phyloP scores from a whole-genome alignment of 2,797 vertebrate species.

The Peromyscus attwateri region DNA sequence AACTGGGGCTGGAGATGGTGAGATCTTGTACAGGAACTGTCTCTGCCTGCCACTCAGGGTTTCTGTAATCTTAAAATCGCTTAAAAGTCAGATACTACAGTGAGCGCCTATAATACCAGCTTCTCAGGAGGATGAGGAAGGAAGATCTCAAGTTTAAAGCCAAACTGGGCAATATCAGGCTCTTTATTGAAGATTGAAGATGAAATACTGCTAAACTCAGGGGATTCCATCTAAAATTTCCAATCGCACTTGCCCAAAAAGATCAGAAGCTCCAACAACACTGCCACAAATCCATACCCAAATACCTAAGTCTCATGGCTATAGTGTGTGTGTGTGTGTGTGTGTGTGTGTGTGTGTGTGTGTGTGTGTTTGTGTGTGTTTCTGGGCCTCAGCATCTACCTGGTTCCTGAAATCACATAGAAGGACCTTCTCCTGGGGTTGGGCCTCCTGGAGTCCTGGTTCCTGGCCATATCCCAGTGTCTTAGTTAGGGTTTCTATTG shows the following conservation, averaged over 20 bases:
- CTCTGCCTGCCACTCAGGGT: neutral
- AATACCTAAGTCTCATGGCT: neutral
- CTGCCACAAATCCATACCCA: neutral
- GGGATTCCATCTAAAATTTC: neutral
- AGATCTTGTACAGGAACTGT: neutral
- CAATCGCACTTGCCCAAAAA: neutral
- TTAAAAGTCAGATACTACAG: neutral
- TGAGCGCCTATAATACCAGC: neutral
- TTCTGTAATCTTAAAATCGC: neutral
- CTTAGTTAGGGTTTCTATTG: no score
- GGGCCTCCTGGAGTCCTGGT: neutral
- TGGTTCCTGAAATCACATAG: neutral
- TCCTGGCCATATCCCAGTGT: neutral
- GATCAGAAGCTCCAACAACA: neutral
- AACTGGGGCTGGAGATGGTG: no score
- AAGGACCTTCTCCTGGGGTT: neutral
- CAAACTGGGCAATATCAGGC: neutral
- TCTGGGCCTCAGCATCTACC: rapidly evolving
- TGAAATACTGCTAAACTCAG: neutral
- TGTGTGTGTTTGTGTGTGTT: neutral
- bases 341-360: no score
- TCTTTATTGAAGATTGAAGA: neutral
- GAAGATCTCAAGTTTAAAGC: neutral
- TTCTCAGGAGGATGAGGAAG: neutral
- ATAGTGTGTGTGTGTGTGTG: no score